A percentile compares a stretch with the other conserved stretches of the same genome.
phyloP scores from a whole-genome alignment of 2,888 invertebrate genomes.

The Diabrotica balteata region DNA sequence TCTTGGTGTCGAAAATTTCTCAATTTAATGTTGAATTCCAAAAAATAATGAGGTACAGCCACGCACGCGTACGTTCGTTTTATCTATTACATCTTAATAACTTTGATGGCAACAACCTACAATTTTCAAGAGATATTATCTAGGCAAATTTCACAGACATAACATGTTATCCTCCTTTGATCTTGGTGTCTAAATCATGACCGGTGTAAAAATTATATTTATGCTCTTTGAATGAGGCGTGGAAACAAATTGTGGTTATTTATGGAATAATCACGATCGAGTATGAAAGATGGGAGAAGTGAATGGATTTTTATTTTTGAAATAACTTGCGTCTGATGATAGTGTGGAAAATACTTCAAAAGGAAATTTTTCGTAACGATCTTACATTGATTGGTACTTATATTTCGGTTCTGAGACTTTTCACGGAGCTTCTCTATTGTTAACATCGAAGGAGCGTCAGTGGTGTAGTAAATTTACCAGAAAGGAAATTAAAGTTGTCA shows the following conservation, averaged over 20 bases:
- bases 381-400: too few species aligned
- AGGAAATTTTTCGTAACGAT: too few species aligned
- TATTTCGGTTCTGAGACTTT: too few species aligned
- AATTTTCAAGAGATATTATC: conserved; percentile 32
- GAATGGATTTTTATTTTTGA: too few species aligned
- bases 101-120: conserved; percentile 28
- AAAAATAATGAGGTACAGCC: conserved; percentile 14
- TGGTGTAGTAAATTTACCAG: too few species aligned
- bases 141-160: conserved; percentile 32
- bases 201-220: conserved; percentile 26
- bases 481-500: too few species aligned
- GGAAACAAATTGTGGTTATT: conserved; percentile 26
- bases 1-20: neutral
- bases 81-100: conserved; percentile 34
- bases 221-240: conserved; percentile 25
- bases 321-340: too few species aligned
- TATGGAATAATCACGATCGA: conserved; percentile 19
- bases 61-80: conserved; percentile 18
- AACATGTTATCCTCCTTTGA: conserved; percentile 27
- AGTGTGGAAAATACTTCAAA: too few species aligned
- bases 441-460: too few species aligned
- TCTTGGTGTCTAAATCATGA: conserved; percentile 28
- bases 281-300: conserved; percentile 8
- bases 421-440: too few species aligned
- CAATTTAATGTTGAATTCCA: neutral